Conservation (phyloP, 2,113 vertebrate genomes). For the Aspidoscelis tigris region DNA sequence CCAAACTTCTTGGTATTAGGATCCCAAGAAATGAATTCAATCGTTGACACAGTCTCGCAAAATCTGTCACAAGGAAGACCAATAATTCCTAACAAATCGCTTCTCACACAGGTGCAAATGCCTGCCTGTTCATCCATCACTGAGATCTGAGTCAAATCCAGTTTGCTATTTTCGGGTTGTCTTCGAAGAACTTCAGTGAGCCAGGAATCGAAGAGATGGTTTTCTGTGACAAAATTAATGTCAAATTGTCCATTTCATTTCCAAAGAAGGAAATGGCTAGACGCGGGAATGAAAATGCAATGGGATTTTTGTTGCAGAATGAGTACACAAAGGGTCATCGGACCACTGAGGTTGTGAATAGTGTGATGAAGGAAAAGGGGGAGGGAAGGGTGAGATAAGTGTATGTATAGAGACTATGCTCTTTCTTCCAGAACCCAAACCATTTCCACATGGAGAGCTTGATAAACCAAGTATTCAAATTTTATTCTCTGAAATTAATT, state of each 20-base stretch:
- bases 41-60: conserved; percentile 53
- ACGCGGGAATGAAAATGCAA: neutral
- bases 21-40: conserved; percentile 63
- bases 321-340: neutral
- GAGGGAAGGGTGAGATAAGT: too few relatives aligned
- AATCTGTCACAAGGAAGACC: conserved; percentile 41
- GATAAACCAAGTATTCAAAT: too few relatives aligned
- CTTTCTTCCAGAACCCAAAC: too few relatives aligned
- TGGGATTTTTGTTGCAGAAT: neutral
- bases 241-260: conserved; percentile 18
- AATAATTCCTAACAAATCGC: conserved; percentile 47
- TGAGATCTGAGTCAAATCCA: conserved; percentile 54
- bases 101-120: conserved; percentile 62
- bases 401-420: too few relatives aligned
- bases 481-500: too few relatives aligned
- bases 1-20: conserved; percentile 62
- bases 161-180: conserved; percentile 26
- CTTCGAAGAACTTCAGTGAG: conserved; percentile 30
- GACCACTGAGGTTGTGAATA: neutral
- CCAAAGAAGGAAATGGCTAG: neutral
- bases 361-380: too few relatives aligned
- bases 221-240: neutral
- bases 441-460: too few relatives aligned
- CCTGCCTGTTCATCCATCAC: conserved; percentile 55
- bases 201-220: conserved; percentile 19